These are phyloP conservation scores for Eupithecia vulgata DNA, from an alignment of 2,888 invertebrate species.

Conservation along the genomic window DNA sequence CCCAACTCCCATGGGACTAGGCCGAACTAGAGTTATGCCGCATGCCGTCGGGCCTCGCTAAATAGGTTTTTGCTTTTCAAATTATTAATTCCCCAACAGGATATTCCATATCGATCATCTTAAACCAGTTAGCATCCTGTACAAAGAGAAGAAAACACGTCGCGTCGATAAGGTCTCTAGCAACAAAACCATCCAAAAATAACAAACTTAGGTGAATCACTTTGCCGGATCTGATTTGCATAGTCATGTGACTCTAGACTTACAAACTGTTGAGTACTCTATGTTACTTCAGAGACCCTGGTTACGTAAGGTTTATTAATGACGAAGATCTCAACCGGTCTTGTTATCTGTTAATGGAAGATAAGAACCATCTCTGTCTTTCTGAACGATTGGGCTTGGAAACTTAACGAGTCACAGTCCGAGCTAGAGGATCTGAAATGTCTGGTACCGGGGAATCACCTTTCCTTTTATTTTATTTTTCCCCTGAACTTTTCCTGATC, in stretches of 20 bases:
- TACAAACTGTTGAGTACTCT: constrained; percentile 22
- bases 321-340: neutral
- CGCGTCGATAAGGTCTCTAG: constrained; percentile 22
- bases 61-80: neutral
- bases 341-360: neutral
- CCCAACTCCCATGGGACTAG: no score
- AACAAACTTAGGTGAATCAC: constrained; percentile 41
- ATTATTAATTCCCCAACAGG: neutral
- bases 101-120: constrained; percentile 15
- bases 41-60: no score
- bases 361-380: neutral
- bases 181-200: constrained; percentile 19
- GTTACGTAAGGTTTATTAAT: constrained; percentile 48
- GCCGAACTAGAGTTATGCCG: no score
- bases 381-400: no score
- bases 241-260: constrained; percentile 41
- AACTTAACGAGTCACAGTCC: no score
- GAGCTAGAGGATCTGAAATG: no score
- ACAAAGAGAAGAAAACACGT: constrained; percentile 26
- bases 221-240: constrained; percentile 46
- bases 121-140: constrained; percentile 18
- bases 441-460: neutral
- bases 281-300: constrained; percentile 18
- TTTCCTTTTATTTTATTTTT: neutral
- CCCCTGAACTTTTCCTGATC: neutral